These are phyloP conservation scores for Scortum barcoo DNA, from an alignment of 2,113 vertebrate species.

Conservation along the genomic window DNA sequence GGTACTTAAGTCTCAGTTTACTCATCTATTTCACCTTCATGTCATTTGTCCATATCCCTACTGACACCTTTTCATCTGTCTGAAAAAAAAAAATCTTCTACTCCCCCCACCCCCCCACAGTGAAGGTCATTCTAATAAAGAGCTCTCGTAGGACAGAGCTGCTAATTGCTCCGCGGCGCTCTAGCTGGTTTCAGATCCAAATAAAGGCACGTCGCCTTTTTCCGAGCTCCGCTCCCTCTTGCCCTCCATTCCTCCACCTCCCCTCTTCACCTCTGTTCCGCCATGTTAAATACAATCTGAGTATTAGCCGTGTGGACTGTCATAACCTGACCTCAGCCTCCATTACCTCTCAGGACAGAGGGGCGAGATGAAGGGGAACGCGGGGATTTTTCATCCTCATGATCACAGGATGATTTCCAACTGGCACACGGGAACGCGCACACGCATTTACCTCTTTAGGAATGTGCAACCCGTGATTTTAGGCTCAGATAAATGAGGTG, in stretches of 20 bases:
- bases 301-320: conserved; percentile 64
- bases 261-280: conserved; percentile 72
- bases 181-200: conserved; percentile 79
- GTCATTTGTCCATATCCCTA: conserved; percentile 58
- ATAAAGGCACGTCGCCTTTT: conserved; percentile 78
- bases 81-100: conserved; percentile 50
- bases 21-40: conserved; percentile 53
- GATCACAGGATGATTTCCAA: conserved; percentile 74
- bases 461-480: conserved; percentile 77
- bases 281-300: conserved; percentile 79
- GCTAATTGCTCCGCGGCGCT: conserved; percentile 79
- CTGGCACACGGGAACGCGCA: conserved; percentile 38
- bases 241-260: conserved; percentile 63
- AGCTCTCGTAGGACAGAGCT: conserved; percentile 75
- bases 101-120: conserved; percentile 36
- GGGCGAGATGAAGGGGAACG: conserved; percentile 41
- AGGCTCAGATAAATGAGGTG: conserved; percentile 80
- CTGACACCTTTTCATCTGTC: conserved; percentile 57
- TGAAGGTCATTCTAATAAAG: conserved; percentile 86
- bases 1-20: conserved; percentile 42
- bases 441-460: conserved; percentile 67
- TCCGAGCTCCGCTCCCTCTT: conserved; percentile 48
- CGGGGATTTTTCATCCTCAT: conserved; percentile 69
- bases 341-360: conserved; percentile 64
- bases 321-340: conserved; percentile 68